A percentile compares a stretch with the other conserved stretches of the same genome.
Conservation (phyloP, 2,113 vertebrate genomes). For the human region DNA sequence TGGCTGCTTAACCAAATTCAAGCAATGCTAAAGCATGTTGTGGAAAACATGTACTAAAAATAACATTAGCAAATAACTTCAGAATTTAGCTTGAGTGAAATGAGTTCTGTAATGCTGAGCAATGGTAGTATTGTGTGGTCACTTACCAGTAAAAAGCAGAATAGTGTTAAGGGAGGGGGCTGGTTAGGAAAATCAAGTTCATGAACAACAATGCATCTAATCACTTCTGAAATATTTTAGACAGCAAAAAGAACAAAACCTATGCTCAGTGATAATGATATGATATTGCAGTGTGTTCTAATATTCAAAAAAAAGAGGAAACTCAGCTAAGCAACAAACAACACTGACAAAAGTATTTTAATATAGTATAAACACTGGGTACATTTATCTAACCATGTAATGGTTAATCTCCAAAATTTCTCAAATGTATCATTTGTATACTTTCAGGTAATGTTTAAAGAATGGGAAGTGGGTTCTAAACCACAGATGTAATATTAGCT, state of each 20-base stretch:
- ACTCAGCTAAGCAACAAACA: conserved; percentile 12
- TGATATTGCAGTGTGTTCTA: not conserved
- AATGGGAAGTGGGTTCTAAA: conserved; percentile 22
- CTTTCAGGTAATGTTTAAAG: not conserved
- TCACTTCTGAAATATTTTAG: conserved; percentile 32
- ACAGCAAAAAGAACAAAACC: conserved; percentile 20
- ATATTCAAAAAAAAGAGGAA: not conserved
- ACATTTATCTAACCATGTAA: not conserved
- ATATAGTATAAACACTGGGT: not conserved
- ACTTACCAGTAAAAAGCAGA: conserved; percentile 20
- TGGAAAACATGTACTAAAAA: not conserved
- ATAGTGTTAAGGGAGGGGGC: not conserved
- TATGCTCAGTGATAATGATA: not conserved
- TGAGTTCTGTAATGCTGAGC: not conserved
- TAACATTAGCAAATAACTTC: not conserved
- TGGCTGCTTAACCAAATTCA: conserved; percentile 37
- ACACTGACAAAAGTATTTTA: conserved; percentile 12
- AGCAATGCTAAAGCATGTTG: conserved; percentile 2
- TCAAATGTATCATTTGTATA: conserved; percentile 6
- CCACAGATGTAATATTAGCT: not conserved
- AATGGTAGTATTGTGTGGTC: not conserved
- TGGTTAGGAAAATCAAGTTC: conserved; percentile 27
- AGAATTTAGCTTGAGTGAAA: conserved; percentile 21
- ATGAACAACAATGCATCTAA: not conserved
- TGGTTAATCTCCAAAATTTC: not conserved